Percentiles rank a stretch among this genome's conserved stretches.
Evolutionary conservation across 2,888 invertebrate genomes (phyloP).

Genomic region (Gibbula magus): DNA sequence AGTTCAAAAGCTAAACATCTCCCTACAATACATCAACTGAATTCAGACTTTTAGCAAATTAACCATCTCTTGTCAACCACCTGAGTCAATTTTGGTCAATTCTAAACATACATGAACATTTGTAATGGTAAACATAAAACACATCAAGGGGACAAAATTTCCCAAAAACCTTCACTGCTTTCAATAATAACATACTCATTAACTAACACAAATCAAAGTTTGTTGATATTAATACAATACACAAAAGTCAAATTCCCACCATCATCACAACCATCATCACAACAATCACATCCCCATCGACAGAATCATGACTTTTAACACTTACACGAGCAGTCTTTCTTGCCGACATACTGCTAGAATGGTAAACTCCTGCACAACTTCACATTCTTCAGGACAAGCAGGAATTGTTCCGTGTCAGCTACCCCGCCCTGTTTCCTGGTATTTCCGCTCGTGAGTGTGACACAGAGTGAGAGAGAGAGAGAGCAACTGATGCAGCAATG

Average conservation of each 20-base stretch:
- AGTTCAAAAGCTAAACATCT: too few species aligned
- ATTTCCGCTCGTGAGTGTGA: not conserved
- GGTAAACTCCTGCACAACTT: not conserved
- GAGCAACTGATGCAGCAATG: not conserved
- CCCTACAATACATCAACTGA: too few species aligned
- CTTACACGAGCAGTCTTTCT: not conserved
- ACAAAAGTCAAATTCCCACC: not conserved
- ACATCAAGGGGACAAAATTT: too few species aligned
- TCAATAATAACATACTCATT: not conserved
- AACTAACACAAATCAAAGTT: too few species aligned
- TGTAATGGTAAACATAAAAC: too few species aligned
- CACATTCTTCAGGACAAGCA: not conserved
- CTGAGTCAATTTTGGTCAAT: too few species aligned
- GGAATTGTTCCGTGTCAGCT: not conserved
- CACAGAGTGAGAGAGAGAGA: too few species aligned
- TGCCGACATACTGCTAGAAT: not conserved
- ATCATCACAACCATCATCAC: not conserved
- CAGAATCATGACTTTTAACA: not conserved
- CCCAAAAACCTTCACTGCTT: too few species aligned
- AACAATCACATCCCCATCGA: not conserved
- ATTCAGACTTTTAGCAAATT: too few species aligned
- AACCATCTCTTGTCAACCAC: too few species aligned
- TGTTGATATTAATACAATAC: too few species aligned
- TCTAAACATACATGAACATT: too few species aligned
- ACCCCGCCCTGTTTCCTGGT: not conserved